These are phyloP conservation scores for Lasioglossum villosulum DNA, from an alignment of 2,888 invertebrate species.

Conservation along the genomic window DNA sequence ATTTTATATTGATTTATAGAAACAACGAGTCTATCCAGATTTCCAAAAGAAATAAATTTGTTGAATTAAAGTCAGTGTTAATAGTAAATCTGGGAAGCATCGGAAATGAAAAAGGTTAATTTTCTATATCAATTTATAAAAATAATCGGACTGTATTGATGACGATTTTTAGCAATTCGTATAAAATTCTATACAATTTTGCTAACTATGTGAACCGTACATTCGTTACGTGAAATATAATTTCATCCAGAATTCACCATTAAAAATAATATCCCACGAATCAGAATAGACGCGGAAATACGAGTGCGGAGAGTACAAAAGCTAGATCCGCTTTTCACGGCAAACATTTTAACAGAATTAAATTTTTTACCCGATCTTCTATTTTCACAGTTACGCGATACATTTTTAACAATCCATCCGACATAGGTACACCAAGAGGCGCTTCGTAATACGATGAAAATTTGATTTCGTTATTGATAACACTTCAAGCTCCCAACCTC, in stretches of 20 bases:
- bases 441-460: no score
- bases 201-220: not conserved
- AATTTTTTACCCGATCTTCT: not conserved
- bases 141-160: not conserved
- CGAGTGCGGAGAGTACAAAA: not conserved
- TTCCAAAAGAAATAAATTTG: not conserved
- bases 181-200: not conserved
- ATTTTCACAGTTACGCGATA: not conserved
- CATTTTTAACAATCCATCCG: no score
- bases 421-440: no score
- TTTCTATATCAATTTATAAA: not conserved
- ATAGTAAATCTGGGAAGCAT: no score
- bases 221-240: not conserved
- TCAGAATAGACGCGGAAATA: no score
- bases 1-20: not conserved
- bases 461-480: no score
- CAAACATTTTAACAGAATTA: not conserved
- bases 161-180: not conserved
- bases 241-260: not conserved
- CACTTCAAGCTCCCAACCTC: not conserved
- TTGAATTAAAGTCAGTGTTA: not conserved
- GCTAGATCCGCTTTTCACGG: not conserved
- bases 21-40: not conserved
- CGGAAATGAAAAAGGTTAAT: not conserved
- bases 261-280: not conserved